Base-by-base conservation (phyloP, 2,888 invertebrate genomes). In the Brachyptera risi region DNA sequence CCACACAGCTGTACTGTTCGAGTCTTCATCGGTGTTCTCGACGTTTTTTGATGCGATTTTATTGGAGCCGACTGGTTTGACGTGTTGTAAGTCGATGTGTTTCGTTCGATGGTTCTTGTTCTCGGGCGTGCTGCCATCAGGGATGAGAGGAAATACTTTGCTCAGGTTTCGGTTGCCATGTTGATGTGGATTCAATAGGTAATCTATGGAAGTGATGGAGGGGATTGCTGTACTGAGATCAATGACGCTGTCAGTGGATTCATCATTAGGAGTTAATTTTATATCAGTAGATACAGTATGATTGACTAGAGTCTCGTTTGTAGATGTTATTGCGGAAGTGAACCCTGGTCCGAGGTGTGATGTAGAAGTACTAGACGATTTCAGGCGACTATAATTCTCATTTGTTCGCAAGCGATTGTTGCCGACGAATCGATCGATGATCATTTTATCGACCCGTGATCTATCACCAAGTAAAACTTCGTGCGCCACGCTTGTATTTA, bases 361-460 rank as follows among this genome's bases (percentile, higher is more conserved):
- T n/a, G n/a, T n/a, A n/a, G n/a, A n/a, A 21, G 19, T 42, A n/a
- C 50, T 27, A 26, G 24, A 11, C n/a, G 50, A 27, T 51, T 51
- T 51, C 26, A 51, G 5, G 17, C 50, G 27, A 27, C 50, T 51
- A 4, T 31, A 51, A 27, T 51, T 51, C 19, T 27, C 50, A 17
- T 15, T 51, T 2, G 24, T 19, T 17, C 27, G 24, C 7, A 51
- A 9, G 15, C 17, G 31, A 17, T 31, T 51, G 31, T 51, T 51
- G 31, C 31, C 31, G 27, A 31, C 27, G 27, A 51, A n/a, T 27
- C 17, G 24, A n/a, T 51, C 50, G 27, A 26, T 26, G 27, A 51
- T 51, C 50, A 51, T 51, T 26, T 51, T 51, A 15, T 27, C 50
- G 19, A 51, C 50, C 11, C 27, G 26, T 3, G 27, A 31, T 24